Base-by-base conservation (phyloP, 2,113 vertebrate species). In the Podocnemis expansa region DNA sequence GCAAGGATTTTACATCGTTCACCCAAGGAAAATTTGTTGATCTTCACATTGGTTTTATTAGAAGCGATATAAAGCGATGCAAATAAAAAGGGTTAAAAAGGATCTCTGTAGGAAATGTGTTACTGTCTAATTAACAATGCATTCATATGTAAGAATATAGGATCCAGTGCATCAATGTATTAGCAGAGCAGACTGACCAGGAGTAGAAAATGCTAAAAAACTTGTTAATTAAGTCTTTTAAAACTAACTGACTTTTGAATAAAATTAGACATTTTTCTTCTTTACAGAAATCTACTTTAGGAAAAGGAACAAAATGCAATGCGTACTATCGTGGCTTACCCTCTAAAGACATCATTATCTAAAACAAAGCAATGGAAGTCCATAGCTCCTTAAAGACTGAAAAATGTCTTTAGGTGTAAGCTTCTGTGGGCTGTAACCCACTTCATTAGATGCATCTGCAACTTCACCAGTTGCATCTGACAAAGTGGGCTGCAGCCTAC, bases 41-140 rank as follows among this genome's bases (percentile, higher is more conserved):
- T 97, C 96, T 97, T 98, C 94, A 95, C 89, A 88, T 90, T 95
- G 95, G 90, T 95, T 78, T 25, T 96, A 88, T 95, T 97, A 92
- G 93, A 94, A 93, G 10, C 80, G 95, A 96, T 85, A 51, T 67
- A 95, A 96, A 94, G 97, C 97, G 90, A 97, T 97, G 96, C 94
- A 96, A 97, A 90, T 79, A 54, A 96, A 89, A 90, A 54, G 38
- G 87, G 78, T 82, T 87, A 51, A 92, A 97, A 98, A 95, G 80
- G 67, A 95, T 96, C 41, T 95, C 49, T 95, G 91, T 92, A 89
- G 95, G 92, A 97, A 96, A 63, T 89, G 80, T 93, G 94, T 93
- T 94, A 89, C 43, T 89, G 85, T 94, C 96, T 97, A 98, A 98
- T 98, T 98, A 98, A 96, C 89, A 97, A 76, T 96, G 80, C 91